phyloP scores from a whole-genome alignment of 2,113 vertebrate species.

The Triplophysa dalaica region DNA sequence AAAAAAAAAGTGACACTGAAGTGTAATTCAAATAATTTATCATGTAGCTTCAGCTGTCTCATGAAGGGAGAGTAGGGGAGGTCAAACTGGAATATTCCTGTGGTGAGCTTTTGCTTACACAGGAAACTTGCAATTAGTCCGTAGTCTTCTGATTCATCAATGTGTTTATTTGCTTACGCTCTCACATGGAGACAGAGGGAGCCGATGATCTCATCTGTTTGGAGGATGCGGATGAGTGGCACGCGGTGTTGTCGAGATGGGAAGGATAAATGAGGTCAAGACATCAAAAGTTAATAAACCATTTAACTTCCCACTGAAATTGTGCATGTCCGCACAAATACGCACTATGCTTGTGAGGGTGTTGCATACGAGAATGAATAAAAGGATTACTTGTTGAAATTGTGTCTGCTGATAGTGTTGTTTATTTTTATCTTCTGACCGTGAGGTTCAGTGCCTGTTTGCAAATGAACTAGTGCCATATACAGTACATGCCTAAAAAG shows the following conservation, averaged over 20 bases:
- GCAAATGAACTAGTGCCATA: no score
- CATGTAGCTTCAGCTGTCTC: constrained; percentile 19
- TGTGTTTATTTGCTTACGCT: constrained; percentile 39
- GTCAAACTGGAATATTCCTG: constrained; percentile 27
- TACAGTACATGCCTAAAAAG: no score
- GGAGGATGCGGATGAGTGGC: constrained; percentile 32
- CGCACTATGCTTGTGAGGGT: background rate
- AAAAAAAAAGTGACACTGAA: constrained; percentile 15
- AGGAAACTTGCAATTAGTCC: constrained; percentile 41
- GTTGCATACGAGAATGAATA: background rate
- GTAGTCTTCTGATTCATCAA: constrained; percentile 35
- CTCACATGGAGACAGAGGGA: constrained; percentile 27
- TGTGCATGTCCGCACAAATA: background rate
- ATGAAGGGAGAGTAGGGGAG: background rate
- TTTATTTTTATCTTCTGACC: no score
- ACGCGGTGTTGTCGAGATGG: constrained; percentile 23
- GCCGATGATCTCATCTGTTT: constrained; percentile 40
- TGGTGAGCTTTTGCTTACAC: constrained; percentile 30
- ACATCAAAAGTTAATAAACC: constrained; percentile 23
- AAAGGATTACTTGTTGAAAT: background rate
- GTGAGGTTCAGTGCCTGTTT: no score
- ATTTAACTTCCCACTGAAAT: background rate
- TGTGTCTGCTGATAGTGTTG: no score
- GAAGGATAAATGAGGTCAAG: constrained; percentile 28
- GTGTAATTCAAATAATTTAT: constrained; percentile 30